Evolutionary conservation across 2,888 invertebrate genomes (phyloP), one percentile per base, ranked within the genome.

Genomic region (Anagyrus pseudococci): DNA sequence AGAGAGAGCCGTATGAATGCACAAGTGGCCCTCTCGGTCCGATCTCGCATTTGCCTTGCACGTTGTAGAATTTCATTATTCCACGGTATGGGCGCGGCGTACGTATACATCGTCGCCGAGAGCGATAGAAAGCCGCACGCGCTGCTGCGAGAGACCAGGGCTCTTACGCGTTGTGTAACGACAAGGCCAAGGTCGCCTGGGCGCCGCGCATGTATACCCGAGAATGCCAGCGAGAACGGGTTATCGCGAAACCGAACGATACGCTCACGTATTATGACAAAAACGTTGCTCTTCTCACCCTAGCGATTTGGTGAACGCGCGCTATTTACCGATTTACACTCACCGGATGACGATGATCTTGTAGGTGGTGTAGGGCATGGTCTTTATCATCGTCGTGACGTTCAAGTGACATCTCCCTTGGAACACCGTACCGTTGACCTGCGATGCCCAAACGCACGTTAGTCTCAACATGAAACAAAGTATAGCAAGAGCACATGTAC

Each of bases 341-440:
- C 83, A 94, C 94, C 95, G 90, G 72, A 93, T 83, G 54, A 94
- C 84, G 70, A 97, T 89, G 76, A 98, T 88, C 82, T 93, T 94
- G 83, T 96, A 90, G 70, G 87, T 84, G 19, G 90, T 89, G 48
- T 92, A 91, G 10, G 91, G 88, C 68, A 97, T 85, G 53, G 93
- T 91, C 83, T 97, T 97, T 82, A 99, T 98, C 78, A 96, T 91
- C 23, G 94, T 94, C 0, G 98, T 95, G 20, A 97, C 98, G 81
- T 98, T 97, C 68, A 98, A 87, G 82, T 98, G 98, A 82, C 96
- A 96, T 75, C 97, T 87, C 63, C 96, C 96, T 80, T 94, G 92
- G 52, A 99, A 84, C 17, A 97, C 94, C 65, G 92, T 89, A 10
- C 97, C 98, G 82, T 98, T 98, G 70, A 96, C 93, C 94, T 95